Conservation (phyloP, 1,140 invertebrate genomes). For the Lucilia sericata region DNA sequence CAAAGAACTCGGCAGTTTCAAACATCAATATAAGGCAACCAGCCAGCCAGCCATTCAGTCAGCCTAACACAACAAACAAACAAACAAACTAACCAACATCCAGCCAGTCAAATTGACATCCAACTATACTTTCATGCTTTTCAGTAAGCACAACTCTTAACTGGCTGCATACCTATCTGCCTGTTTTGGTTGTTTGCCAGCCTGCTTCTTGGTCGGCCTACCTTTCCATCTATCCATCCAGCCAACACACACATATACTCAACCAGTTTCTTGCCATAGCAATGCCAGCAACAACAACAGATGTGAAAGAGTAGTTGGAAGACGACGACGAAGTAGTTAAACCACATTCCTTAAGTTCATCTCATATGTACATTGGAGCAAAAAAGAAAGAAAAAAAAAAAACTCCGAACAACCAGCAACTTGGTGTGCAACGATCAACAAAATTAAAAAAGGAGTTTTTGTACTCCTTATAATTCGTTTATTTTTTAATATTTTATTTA, state of each 20-base stretch:
- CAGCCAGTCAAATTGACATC: background rate
- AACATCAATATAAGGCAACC: background rate
- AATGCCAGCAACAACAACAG: slow-evolving; percentile 10
- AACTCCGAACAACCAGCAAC: background rate
- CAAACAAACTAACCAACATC: background rate
- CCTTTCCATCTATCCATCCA: background rate
- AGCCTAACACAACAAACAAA: background rate
- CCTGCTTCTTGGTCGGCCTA: background rate
- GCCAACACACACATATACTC: background rate
- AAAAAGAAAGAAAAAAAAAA: background rate
- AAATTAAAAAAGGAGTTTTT: slow-evolving; percentile 30
- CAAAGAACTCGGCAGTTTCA: background rate
- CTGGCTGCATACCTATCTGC: background rate
- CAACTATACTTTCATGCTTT: background rate
- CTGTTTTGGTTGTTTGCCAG: background rate
- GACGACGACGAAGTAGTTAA: slow-evolving; percentile 8
- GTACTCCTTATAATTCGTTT: background rate
- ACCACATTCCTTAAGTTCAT: slow-evolving; percentile 41
- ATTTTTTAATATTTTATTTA: background rate
- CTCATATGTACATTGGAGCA: slow-evolving; percentile 11
- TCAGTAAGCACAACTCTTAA: background rate
- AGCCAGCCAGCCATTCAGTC: background rate
- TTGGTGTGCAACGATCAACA: slow-evolving; percentile 5
- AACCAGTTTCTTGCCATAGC: slow-evolving; percentile 10
- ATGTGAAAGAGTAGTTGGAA: background rate